phyloP scores from a whole-genome alignment of 2,113 vertebrate genomes.

The Fulica atra region DNA sequence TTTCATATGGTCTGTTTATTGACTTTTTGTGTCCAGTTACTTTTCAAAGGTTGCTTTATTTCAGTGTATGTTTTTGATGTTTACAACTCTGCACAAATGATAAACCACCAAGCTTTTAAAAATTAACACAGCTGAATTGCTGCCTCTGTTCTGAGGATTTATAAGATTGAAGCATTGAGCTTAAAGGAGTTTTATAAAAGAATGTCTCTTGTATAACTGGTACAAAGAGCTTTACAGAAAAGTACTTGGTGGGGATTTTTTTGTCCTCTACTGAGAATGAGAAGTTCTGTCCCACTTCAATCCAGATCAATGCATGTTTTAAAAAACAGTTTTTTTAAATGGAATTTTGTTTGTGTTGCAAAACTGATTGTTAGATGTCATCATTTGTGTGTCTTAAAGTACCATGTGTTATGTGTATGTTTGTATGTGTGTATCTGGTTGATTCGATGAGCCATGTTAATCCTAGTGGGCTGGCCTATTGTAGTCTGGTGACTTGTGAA shows the following conservation, averaged over 20 bases:
- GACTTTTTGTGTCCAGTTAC: slow-evolving; percentile 38
- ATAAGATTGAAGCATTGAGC: slow-evolving; percentile 34
- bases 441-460: not conserved
- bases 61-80: slow-evolving; percentile 10
- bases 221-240: slow-evolving; percentile 39
- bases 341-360: not conserved
- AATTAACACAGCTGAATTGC: slow-evolving; percentile 25
- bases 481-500: not conserved
- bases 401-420: not conserved
- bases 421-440: not conserved
- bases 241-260: not conserved
- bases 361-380: not conserved
- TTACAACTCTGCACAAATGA: not conserved
- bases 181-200: slow-evolving; percentile 40
- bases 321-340: not conserved
- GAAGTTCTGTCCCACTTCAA: not conserved
- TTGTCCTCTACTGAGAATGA: not conserved
- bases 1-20: slow-evolving; percentile 45
- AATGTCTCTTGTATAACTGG: slow-evolving; percentile 19
- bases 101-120: slow-evolving; percentile 1
- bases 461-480: not conserved
- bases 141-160: slow-evolving; percentile 64
- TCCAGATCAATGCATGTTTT: not conserved
- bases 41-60: slow-evolving; percentile 33
- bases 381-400: slow-evolving; percentile 26